Conservation (phyloP, 2,113 vertebrate genomes). For the Eleginops maclovinus region DNA sequence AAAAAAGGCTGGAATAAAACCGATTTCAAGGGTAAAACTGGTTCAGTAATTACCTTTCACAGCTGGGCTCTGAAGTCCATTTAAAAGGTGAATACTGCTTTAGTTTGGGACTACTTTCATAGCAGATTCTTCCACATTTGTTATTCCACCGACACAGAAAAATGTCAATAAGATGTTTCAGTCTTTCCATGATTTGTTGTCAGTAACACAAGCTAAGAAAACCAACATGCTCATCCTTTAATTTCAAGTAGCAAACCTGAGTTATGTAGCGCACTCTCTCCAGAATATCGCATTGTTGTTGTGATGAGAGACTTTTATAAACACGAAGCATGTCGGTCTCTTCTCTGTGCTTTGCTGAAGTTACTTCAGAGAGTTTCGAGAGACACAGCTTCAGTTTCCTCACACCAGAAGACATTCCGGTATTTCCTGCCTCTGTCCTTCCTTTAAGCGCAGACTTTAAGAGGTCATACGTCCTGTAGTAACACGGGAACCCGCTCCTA, state of each 20-base stretch:
- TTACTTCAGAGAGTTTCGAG: no score
- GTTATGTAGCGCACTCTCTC: not conserved
- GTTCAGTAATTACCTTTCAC: not conserved
- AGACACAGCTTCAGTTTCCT: not conserved
- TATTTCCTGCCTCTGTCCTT: not conserved
- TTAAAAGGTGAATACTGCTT: no score
- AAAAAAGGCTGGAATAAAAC: not conserved
- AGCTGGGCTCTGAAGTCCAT: no score
- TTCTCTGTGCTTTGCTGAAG: no score
- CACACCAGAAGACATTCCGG: not conserved
- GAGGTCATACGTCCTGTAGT: no score
- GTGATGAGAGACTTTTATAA: not conserved
- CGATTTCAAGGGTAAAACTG: not conserved
- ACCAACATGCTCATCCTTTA: not conserved
- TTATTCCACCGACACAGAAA: not conserved
- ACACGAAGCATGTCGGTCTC: not conserved
- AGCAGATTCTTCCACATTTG: not conserved
- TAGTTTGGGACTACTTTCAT: not conserved
- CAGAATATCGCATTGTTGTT: no score
- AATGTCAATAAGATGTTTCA: not conserved
- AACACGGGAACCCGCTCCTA: constrained; percentile 6
- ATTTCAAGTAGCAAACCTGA: not conserved
- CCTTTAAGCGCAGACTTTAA: not conserved
- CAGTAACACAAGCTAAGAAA: no score
- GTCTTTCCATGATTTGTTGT: not conserved